phyloP scores from a whole-genome alignment of 2,113 vertebrate species.

The Sinocyclocheilus maitianheensis region DNA sequence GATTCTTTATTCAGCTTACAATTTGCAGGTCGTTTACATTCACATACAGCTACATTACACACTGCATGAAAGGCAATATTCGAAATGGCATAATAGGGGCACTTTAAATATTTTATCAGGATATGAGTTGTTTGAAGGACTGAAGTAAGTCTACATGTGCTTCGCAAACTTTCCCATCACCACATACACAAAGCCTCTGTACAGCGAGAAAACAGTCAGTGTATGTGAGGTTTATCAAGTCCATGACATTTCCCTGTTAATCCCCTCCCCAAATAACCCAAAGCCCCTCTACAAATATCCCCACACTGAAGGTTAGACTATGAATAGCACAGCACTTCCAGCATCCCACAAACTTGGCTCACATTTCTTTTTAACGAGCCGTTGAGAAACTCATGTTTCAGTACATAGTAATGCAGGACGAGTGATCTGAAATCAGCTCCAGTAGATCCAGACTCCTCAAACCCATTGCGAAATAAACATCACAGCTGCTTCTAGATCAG shows the following conservation, averaged over 20 bases:
- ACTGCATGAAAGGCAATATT: no score
- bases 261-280: background rate
- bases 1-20: no score
- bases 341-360: slow-evolving; percentile 54
- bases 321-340: slow-evolving; percentile 69
- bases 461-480: background rate
- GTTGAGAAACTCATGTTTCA: slow-evolving; percentile 38
- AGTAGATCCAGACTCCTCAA: background rate
- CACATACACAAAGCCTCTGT: background rate
- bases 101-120: no score
- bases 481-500: background rate
- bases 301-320: slow-evolving; percentile 63
- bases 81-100: no score
- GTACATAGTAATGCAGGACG: background rate
- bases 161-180: background rate
- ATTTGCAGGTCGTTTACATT: no score
- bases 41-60: no score
- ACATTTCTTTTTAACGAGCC: slow-evolving; percentile 48
- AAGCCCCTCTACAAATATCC: slow-evolving; percentile 51
- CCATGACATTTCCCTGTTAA: slow-evolving; percentile 53
- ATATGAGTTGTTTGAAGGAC: no score
- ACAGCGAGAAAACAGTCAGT: slow-evolving; percentile 1
- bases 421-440: slow-evolving; percentile 21
- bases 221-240: slow-evolving; percentile 29
- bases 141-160: background rate